phyloP scores from a whole-genome alignment of 2,888 invertebrate genomes.

The Cephus sareptanus region DNA sequence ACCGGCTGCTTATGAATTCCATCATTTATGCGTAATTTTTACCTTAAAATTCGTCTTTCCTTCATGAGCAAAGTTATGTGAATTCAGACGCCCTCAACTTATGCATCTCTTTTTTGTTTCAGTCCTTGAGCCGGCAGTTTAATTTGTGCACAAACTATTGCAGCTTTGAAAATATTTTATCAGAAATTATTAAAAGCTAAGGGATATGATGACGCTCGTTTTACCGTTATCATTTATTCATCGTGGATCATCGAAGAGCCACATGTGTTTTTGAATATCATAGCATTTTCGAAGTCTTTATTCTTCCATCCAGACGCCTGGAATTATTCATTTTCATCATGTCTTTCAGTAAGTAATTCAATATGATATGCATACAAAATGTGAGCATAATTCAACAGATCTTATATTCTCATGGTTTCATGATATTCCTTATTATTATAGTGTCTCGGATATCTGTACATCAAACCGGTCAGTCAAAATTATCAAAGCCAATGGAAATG shows the following conservation, averaged over 20 bases:
- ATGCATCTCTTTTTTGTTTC: background rate
- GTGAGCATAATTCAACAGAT: background rate
- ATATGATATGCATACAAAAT: background rate
- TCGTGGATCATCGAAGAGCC: background rate
- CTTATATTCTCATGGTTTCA: background rate
- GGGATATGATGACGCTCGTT: background rate
- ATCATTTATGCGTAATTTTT: background rate
- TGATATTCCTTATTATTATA: background rate
- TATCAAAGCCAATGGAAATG: background rate
- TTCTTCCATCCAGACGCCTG: background rate
- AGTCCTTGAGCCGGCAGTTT: background rate
- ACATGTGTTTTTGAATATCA: background rate
- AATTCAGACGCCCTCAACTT: background rate
- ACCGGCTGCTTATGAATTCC: background rate
- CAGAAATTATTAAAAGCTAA: background rate
- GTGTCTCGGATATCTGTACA: background rate
- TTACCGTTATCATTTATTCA: background rate
- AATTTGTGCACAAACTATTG: background rate
- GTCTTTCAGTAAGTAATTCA: background rate
- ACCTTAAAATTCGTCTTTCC: background rate
- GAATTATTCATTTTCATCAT: background rate
- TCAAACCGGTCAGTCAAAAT: background rate
- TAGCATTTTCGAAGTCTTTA: background rate
- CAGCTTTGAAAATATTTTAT: background rate
- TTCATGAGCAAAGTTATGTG: background rate